A percentile compares a stretch with the other conserved stretches of the same genome.
These are phyloP conservation scores for Cabera pusaria DNA, from an alignment of 2,888 invertebrate species.

Conservation along the genomic window DNA sequence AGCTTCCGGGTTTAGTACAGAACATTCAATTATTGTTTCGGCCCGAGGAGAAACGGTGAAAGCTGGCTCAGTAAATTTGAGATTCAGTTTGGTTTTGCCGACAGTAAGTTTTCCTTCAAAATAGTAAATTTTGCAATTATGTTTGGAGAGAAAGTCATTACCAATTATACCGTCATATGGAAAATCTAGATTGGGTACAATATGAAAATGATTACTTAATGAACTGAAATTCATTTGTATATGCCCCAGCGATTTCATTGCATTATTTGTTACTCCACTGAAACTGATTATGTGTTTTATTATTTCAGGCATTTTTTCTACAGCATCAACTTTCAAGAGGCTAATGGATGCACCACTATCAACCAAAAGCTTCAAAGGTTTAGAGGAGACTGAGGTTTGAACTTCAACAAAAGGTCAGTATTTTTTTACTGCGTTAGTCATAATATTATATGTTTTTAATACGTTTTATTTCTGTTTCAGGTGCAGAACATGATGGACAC, in stretches of 20 bases:
- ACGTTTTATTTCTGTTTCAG: neutral
- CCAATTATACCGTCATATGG: too few relatives aligned
- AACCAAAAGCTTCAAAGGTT: slow-evolving; percentile 5
- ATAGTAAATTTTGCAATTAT: too few relatives aligned
- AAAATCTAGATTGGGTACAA: too few relatives aligned
- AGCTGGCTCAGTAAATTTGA: slow-evolving; percentile 15
- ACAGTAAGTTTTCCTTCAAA: neutral
- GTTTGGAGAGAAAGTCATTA: too few relatives aligned
- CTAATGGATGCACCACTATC: slow-evolving; percentile 7
- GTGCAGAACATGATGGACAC: neutral
- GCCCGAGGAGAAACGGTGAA: slow-evolving; percentile 28
- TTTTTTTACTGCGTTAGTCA: slow-evolving; percentile 1
- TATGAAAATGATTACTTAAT: too few relatives aligned
- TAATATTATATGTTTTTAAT: slow-evolving; percentile 1
- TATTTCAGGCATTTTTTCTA: neutral
- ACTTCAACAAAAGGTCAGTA: slow-evolving; percentile 14
- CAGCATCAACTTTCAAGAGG: neutral
- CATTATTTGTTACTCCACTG: too few relatives aligned
- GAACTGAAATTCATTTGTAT: too few relatives aligned
- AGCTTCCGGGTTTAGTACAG: slow-evolving; percentile 30
- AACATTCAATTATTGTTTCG: slow-evolving; percentile 33
- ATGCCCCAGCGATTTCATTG: too few relatives aligned
- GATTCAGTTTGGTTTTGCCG: neutral
- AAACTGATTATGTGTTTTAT: too few relatives aligned
- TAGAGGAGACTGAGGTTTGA: slow-evolving; percentile 9